Conservation (phyloP, 2,888 invertebrate genomes). For the Tetramorium bicarinatum region DNA sequence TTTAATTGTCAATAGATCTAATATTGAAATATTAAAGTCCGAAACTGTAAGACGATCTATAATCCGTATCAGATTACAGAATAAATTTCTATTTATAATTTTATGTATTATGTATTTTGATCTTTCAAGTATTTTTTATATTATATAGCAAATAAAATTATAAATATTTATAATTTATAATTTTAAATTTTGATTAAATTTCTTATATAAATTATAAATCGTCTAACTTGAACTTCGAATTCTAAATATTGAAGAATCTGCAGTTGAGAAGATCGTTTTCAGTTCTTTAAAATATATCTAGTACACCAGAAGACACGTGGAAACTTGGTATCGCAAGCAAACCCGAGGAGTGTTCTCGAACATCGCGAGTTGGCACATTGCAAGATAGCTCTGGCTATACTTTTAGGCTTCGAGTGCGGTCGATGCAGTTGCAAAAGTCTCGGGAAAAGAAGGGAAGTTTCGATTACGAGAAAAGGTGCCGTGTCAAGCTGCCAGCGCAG, state of each 20-base stretch:
- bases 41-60: neutral
- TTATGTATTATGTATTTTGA: neutral
- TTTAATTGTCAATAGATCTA: neutral
- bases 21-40: neutral
- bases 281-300: constrained; percentile 1
- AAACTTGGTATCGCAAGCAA: constrained; percentile 59
- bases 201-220: neutral
- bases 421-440: constrained; percentile 35
- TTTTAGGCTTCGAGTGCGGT: constrained; percentile 68
- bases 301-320: neutral
- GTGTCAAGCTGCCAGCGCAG: constrained; percentile 68
- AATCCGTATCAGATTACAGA: neutral
- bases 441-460: constrained; percentile 52
- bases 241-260: neutral
- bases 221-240: neutral
- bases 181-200: neutral
- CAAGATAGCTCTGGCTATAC: constrained; percentile 68
- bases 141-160: neutral
- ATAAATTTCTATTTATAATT: neutral
- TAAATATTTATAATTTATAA: neutral
- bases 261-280: neutral
- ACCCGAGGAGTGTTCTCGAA: constrained; percentile 58
- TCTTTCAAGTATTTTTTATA: neutral
- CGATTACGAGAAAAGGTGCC: constrained; percentile 44
- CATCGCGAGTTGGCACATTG: constrained; percentile 74